These are phyloP conservation scores for Helicoverpa zea DNA, from an alignment of 1,140 invertebrate species.

Conservation along the genomic window DNA sequence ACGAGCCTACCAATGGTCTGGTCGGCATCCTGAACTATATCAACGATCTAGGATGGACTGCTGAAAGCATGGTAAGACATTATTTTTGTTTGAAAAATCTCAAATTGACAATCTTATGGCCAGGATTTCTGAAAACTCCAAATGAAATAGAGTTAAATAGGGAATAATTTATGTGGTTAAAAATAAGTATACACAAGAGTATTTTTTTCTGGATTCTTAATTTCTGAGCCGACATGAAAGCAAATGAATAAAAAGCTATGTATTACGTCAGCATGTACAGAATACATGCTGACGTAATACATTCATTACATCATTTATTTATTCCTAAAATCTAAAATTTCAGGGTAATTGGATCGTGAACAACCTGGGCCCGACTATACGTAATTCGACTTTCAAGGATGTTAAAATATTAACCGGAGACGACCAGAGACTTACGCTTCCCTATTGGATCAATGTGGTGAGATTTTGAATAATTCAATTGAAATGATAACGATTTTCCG, in stretches of 20 bases:
- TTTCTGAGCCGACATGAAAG: too few species aligned
- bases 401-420: slow-evolving; percentile 90
- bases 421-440: slow-evolving; percentile 86
- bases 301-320: too few species aligned
- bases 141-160: too few species aligned
- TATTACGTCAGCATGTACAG: too few species aligned
- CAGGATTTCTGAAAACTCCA: too few species aligned
- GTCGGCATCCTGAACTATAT: slow-evolving; percentile 88
- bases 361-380: slow-evolving; percentile 89
- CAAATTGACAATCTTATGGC: too few species aligned
- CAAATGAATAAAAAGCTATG: neutral
- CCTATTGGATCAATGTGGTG: slow-evolving; percentile 68
- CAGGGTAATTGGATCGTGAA: slow-evolving; percentile 89
- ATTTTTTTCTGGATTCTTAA: too few species aligned
- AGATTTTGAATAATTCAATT: slow-evolving; percentile 12
- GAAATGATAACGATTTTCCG: too few species aligned
- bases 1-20: slow-evolving; percentile 88
- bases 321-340: neutral
- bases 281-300: too few species aligned
- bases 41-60: slow-evolving; percentile 92
- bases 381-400: slow-evolving; percentile 83
- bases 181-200: too few species aligned
- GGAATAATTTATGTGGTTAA: too few species aligned
- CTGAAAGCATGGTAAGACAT: slow-evolving; percentile 76
- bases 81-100: too few species aligned